Percentiles rank a stretch among this genome's conserved stretches.
phyloP scores from a whole-genome alignment of 30 jellyfish, hydroid and myxozoan species.

The Chironex yamaguchii region DNA sequence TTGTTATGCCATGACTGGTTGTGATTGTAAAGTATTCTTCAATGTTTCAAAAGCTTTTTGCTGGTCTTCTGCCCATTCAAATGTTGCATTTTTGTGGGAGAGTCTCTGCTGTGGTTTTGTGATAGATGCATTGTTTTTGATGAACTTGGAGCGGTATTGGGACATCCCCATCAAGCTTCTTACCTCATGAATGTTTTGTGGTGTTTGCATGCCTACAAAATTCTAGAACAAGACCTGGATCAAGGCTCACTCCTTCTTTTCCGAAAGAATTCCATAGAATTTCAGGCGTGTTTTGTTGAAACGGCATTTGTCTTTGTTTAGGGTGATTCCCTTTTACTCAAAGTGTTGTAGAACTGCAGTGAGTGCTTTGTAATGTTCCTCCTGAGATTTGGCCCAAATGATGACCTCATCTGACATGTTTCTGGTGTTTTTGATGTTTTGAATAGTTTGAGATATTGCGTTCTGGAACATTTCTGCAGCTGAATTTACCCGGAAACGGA shows the following conservation, averaged over 20 bases:
- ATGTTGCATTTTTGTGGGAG: constrained; percentile 7
- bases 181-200: constrained; percentile 18
- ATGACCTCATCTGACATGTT: constrained; percentile 56
- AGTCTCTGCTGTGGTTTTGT: constrained; percentile 45
- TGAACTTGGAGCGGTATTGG: background rate
- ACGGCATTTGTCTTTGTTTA: constrained; percentile 62
- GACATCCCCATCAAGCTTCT: background rate
- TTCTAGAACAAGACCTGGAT: constrained; percentile 61
- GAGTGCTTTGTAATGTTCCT: constrained; percentile 52
- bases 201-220: constrained; percentile 53
- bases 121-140: background rate
- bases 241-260: constrained; percentile 66
- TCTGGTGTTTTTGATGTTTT: constrained; percentile 31
- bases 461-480: constrained; percentile 46
- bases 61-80: constrained; percentile 33
- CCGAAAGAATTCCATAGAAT: constrained; percentile 65
- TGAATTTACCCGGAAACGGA: background rate
- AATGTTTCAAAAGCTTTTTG: constrained; percentile 47
- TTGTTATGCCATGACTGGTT: constrained; percentile 49
- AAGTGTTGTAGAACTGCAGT: constrained; percentile 11
- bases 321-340: constrained; percentile 39
- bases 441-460: constrained; percentile 34
- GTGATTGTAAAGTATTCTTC: constrained; percentile 14
- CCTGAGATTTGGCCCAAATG: constrained; percentile 30
- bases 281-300: constrained; percentile 58